phyloP scores from a whole-genome alignment of 2,888 invertebrate genomes.

The Caenorhabditis angaria region DNA sequence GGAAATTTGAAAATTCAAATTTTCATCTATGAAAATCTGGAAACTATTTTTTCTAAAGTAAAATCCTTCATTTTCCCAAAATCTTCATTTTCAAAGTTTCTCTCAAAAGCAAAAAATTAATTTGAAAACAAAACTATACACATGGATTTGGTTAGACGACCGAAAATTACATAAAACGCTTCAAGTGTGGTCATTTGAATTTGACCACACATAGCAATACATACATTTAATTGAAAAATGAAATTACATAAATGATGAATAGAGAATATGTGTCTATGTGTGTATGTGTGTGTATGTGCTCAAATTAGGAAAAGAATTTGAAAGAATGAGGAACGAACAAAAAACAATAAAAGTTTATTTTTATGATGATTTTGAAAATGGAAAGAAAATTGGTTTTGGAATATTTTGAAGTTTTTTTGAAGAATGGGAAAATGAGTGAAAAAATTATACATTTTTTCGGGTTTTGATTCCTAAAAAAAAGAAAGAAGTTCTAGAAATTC shows the following conservation, averaged over 20 bases:
- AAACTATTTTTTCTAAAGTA: neutral
- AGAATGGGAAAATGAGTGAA: neutral
- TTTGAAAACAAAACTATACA: neutral
- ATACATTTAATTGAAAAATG: constrained; percentile 1
- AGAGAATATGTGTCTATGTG: neutral
- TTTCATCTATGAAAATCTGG: too few relatives aligned
- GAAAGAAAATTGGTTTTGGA: neutral
- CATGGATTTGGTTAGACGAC: too few relatives aligned
- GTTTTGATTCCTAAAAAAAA: too few relatives aligned
- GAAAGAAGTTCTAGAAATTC: too few relatives aligned
- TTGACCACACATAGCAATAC: constrained; percentile 1
- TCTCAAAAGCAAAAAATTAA: too few relatives aligned
- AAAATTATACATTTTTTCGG: too few relatives aligned
- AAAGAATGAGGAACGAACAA: neutral
- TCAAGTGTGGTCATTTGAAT: constrained; percentile 2
- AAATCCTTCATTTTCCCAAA: too few relatives aligned
- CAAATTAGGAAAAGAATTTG: constrained; percentile 1
- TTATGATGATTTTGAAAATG: neutral
- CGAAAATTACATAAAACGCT: neutral
- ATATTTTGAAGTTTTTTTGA: neutral
- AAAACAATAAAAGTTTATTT: constrained; percentile 4
- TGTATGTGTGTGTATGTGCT: neutral
- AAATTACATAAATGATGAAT: constrained; percentile 1
- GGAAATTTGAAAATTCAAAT: too few relatives aligned
- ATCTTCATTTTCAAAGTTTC: too few relatives aligned